phyloP scores from a whole-genome alignment of 1,140 invertebrate genomes.

The Tetraneura akinire region DNA sequence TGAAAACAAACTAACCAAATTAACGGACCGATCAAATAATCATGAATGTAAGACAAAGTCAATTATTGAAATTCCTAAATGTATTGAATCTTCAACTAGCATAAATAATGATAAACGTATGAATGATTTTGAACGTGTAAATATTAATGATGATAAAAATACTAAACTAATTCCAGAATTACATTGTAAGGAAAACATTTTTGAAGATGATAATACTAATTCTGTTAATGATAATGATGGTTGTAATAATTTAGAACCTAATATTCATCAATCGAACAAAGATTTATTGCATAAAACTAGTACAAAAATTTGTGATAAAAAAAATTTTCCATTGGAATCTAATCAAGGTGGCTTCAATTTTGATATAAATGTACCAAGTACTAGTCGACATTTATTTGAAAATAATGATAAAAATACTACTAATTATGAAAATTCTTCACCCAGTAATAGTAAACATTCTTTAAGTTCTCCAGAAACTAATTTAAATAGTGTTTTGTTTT shows the following conservation, averaged over 20 bases:
- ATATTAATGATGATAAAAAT: neutral
- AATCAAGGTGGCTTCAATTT: neutral
- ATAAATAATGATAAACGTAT: neutral
- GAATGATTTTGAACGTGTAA: neutral
- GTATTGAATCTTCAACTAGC: neutral
- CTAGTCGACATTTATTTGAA: neutral
- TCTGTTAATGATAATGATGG: neutral
- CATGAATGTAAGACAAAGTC: constrained; percentile 13
- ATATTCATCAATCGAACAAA: neutral
- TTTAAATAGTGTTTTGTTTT: constrained; percentile 65
- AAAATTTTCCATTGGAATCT: neutral
- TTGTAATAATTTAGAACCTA: neutral
- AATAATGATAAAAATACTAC: neutral
- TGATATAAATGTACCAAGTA: neutral
- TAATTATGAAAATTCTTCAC: constrained; percentile 53
- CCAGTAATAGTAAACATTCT: constrained; percentile 54
- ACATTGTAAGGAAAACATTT: constrained; percentile 25
- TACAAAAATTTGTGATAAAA: neutral
- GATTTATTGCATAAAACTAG: neutral
- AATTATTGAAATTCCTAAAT: neutral
- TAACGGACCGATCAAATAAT: neutral
- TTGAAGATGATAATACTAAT: constrained; percentile 15
- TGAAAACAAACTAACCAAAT: neutral
- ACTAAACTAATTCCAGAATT: neutral
- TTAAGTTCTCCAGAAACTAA: constrained; percentile 55